These are phyloP conservation scores for Dermatemys mawii DNA, from an alignment of 2,113 vertebrate species.

Conservation along the genomic window DNA sequence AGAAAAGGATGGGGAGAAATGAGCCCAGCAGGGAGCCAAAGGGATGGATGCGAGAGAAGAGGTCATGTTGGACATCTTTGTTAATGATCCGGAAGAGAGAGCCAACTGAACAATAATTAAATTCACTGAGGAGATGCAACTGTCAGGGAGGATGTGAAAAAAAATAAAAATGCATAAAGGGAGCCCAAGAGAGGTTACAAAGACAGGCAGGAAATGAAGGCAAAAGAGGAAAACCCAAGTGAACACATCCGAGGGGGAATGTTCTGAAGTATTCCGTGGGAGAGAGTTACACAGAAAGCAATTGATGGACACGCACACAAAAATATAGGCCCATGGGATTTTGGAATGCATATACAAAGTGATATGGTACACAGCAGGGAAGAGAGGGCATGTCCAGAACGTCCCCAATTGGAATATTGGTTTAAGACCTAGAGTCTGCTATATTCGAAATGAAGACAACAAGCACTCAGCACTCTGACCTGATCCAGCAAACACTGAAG, in stretches of 20 bases:
- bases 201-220: neutral
- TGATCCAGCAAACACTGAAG: no score
- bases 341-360: neutral
- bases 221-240: neutral
- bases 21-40: neutral
- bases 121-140: neutral
- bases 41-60: neutral
- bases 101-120: neutral
- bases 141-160: neutral
- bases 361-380: neutral
- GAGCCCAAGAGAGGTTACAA: neutral
- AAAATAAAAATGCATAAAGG: neutral
- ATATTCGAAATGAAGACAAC: neutral
- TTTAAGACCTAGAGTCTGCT: neutral
- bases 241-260: neutral
- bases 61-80: neutral
- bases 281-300: neutral
- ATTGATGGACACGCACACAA: neutral
- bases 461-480: neutral
- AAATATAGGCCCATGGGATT: neutral
- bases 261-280: neutral
- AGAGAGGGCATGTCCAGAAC: neutral
- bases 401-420: neutral
- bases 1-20: neutral
- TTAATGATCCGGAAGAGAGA: neutral